Evolutionary conservation across 2,797 vertebrate species (phyloP), one percentile per base, ranked within the genome.

Genomic region (Meda fulgida): DNA sequence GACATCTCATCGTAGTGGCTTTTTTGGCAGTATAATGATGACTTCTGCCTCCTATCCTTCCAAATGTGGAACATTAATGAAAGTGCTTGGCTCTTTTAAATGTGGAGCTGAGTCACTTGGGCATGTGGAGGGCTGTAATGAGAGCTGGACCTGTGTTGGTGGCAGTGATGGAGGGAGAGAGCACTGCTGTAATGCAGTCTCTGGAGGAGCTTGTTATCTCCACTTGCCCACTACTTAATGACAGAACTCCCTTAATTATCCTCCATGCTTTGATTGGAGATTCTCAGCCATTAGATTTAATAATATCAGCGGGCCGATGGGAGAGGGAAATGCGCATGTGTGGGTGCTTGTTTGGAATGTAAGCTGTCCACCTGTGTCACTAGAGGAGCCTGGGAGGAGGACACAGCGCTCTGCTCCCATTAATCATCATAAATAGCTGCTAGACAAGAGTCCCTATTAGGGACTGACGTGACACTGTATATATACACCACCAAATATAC

Each of bases 171-270:
- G 78, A 78, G 86, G 34, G 51, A 70, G 75, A 90, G 79, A 85
- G 43, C 71, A 70, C 40, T 6, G 67, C 40, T 86, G 85, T 85
- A 89, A 84, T 87, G 89, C 88, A 92, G 88, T 89, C 92, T 88
- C 70, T 81, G 75, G 77, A 78, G 84, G 81, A 87, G 76, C 93
- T 93, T 87, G 90, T 94, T 94, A 94, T 93, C 89, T 84, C 80
- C 78, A 87, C 87, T 85, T 87, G 90, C 90, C 91, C 87, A 87
- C 87, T 89, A 91, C 86, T 89, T 93, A 93, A 93, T 94, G 91
- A 91, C 91, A 89, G 84, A 87, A 81, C 88, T 88, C 72, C 83
- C 89, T 92, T 94, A 94, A 95, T 93, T 93, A 93, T 90, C 89
- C 91, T 85, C 75, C 80, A 84, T 78, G 84, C 89, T 88, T 91